Conservation (phyloP, 1,140 invertebrate species). For the Drosophila lowei region DNA sequence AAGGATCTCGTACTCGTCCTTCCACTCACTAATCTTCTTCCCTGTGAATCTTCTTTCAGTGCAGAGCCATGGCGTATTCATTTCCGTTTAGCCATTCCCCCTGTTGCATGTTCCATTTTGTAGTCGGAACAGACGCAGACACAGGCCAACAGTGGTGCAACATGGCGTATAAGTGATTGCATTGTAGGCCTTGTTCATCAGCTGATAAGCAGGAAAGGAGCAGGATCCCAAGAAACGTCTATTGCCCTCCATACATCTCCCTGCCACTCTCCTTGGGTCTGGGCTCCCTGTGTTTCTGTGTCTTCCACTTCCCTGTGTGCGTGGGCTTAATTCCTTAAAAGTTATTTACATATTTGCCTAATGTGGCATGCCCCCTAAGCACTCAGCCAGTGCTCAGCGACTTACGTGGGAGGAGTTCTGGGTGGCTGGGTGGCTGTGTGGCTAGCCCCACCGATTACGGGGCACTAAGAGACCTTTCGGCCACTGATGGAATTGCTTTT, state of each 20-base stretch:
- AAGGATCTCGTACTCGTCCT: too few relatives aligned
- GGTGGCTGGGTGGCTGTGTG: constrained; percentile 16
- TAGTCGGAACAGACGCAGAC: constrained; percentile 22
- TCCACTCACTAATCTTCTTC: too few relatives aligned
- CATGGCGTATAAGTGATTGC: constrained; percentile 76
- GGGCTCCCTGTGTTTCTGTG: constrained; percentile 8
- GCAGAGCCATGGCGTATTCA: constrained; percentile 28
- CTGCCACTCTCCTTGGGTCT: neutral
- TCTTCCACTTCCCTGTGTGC: constrained; percentile 51
- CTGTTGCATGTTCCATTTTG: constrained; percentile 44
- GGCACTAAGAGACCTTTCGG: constrained; percentile 8
- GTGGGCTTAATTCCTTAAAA: constrained; percentile 80
- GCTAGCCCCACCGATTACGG: too few relatives aligned
- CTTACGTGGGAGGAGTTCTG: constrained; percentile 48
- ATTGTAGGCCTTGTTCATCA: constrained; percentile 58
- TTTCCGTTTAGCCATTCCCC: constrained; percentile 20
- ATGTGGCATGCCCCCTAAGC: constrained; percentile 71
- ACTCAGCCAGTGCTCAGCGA: constrained; percentile 20
- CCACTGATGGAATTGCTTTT: constrained; percentile 53
- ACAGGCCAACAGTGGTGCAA: constrained; percentile 47
- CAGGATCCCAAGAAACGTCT: constrained; percentile 2
- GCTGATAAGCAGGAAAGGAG: constrained; percentile 31
- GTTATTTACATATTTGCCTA: constrained; percentile 80
- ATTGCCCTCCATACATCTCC: neutral
- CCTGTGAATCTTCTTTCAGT: constrained; percentile 7